Evolutionary conservation across 2,888 invertebrate species (phyloP).

Genomic region (Orthosia gracilis): DNA sequence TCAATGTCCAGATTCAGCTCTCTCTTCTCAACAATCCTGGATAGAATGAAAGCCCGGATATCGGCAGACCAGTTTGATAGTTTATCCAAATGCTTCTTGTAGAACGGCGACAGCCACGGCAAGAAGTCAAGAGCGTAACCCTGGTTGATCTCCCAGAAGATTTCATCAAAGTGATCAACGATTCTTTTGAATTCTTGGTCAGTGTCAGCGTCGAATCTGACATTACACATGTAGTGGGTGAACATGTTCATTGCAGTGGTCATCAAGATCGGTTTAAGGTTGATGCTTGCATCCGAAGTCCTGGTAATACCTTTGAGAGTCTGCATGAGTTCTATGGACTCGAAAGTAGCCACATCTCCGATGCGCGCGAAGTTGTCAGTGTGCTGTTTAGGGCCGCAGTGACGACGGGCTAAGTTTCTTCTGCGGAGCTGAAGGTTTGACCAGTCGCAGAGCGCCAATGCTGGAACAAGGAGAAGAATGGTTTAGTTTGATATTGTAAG

Average conservation of each 20-base stretch:
- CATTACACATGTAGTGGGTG: slow-evolving; percentile 96
- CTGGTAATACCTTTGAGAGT: slow-evolving; percentile 88
- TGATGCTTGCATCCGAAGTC: slow-evolving; percentile 82
- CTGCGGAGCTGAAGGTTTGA: slow-evolving; percentile 95
- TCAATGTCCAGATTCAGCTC: slow-evolving; percentile 91
- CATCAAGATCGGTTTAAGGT: slow-evolving; percentile 94
- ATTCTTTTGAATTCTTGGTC: slow-evolving; percentile 93
- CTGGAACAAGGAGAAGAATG: slow-evolving; percentile 86
- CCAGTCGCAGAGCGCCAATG: slow-evolving; percentile 97
- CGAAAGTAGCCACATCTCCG: slow-evolving; percentile 93
- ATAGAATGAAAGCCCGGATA: slow-evolving; percentile 94
- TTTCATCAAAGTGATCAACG: slow-evolving; percentile 95
- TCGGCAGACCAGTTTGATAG: slow-evolving; percentile 93
- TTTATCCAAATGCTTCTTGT: slow-evolving; percentile 93
- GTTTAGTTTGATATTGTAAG: slow-evolving; percentile 4
- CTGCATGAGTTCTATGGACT: slow-evolving; percentile 92
- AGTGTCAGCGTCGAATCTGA: slow-evolving; percentile 92
- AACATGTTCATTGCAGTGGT: slow-evolving; percentile 96
- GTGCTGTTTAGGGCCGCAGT: slow-evolving; percentile 95
- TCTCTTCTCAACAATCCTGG: slow-evolving; percentile 93
- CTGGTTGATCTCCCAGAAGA: slow-evolving; percentile 98
- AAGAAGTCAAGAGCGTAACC: slow-evolving; percentile 97
- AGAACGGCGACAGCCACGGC: slow-evolving; percentile 95
- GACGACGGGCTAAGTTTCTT: slow-evolving; percentile 94
- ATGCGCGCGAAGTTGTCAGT: slow-evolving; percentile 94